These are phyloP conservation scores for Linyphia triangularis DNA, from an alignment of 2,888 invertebrate species.

Conservation along the genomic window DNA sequence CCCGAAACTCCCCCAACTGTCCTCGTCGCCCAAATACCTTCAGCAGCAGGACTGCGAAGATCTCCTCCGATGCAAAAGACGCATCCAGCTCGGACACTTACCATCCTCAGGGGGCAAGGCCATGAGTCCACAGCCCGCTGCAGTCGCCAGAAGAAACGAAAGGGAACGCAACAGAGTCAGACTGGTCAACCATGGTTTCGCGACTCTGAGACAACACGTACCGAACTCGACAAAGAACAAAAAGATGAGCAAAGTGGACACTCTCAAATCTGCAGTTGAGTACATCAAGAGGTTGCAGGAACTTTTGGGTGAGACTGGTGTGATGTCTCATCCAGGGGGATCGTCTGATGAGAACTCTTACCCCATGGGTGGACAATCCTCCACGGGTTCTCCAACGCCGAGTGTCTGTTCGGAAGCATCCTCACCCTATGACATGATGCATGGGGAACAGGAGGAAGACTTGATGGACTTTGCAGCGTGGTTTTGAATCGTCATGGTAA, in stretches of 20 bases:
- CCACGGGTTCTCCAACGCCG: conserved; percentile 86
- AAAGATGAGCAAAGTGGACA: conserved; percentile 83
- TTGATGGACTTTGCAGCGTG: conserved; percentile 90
- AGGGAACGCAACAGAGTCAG: conserved; percentile 96
- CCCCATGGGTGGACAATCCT: conserved; percentile 56
- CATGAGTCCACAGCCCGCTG: conserved; percentile 80
- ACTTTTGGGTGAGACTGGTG: conserved; percentile 82
- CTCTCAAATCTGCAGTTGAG: conserved; percentile 91
- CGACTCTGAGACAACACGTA: conserved; percentile 91
- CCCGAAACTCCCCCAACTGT: conserved; percentile 1
- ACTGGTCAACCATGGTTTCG: conserved; percentile 87
- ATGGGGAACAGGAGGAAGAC: conserved; percentile 87
- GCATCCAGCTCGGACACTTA: conserved; percentile 72
- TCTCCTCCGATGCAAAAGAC: conserved; percentile 62
- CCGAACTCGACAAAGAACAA: conserved; percentile 83
- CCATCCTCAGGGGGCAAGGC: conserved; percentile 19
- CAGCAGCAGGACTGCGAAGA: conserved; percentile 38
- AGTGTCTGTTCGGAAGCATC: conserved; percentile 86
- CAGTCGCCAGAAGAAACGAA: conserved; percentile 94
- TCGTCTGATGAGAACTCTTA: conserved; percentile 72
- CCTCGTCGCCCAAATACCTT: conserved; percentile 9
- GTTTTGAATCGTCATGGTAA: conserved; percentile 79
- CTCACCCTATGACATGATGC: conserved; percentile 72
- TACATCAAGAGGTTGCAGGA: conserved; percentile 92
- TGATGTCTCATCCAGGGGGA: not conserved